Evolutionary conservation across 30 jellyfish, hydroid and myxozoan genomes (phyloP), one percentile per base, ranked within the genome.

Genomic region (Catostylus mosaicus): DNA sequence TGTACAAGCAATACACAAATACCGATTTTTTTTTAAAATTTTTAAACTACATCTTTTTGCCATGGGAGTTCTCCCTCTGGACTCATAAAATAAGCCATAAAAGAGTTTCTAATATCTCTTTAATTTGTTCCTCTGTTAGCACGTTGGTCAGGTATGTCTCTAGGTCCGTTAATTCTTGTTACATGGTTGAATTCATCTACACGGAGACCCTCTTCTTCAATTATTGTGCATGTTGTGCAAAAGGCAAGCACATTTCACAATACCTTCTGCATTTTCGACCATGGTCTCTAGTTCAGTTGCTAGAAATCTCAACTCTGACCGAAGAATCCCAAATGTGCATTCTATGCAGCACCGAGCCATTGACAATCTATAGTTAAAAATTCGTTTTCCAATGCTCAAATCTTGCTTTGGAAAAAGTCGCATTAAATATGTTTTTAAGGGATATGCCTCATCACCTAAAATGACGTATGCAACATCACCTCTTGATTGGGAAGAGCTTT

Each of bases 301-400:
- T 4, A 68, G 38, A 68, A 68, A 36, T 7, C 80, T 30, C 61
- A 29, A 68, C 66, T 68, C 32, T n/a, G 36, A 34, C 1, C 80
- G 31, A 9, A 73, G 40, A 23, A 45, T 46, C 1, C 72, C 84
- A 30, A 73, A 73, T 12, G 77, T 1, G 40, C 72, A 38, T 43
- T 43, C 84, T 1, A 48, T 48, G 47, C 70, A 8, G n/a, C 75
- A 37, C 9, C 76, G 69, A 3, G 72, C 70, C 27, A 45, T 1
- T 1, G 84, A 73, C 26, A 73, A 48, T 36, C 84, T 73, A 22
- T 73, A 73, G 47, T 73, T 73, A 30, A 73, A 73, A 37, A 45
- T 43, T 48, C 22, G 43, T 40, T 36, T 73, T 30, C 30, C 40
- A 5, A 35, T 48, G 2, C 4, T 73, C 4, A 73, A 29, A 38